Base-by-base conservation (phyloP, 2,113 vertebrate species). In the Engraulis encrasicolus region DNA sequence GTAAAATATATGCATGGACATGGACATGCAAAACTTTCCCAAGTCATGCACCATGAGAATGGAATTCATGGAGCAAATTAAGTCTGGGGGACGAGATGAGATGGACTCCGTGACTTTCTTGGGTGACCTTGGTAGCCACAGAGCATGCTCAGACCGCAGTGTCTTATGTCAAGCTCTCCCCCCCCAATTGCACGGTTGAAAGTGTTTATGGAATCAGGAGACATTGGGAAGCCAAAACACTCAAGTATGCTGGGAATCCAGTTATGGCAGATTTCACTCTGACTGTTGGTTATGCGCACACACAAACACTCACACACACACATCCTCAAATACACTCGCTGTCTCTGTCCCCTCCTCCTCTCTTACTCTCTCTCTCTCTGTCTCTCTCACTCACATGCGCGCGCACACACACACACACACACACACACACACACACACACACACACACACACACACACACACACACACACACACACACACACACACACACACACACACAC, bases 161-260 rank as follows among this genome's bases (percentile, higher is more conserved):
- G 27, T 74, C 27, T 74, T 36, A 15, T 36, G 23, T 36, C 66
- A 74, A 45, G 9, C 66, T 34, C 66, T 5, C 66, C 27, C 31
- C 66, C 17, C 66, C 66, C 66, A 66, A 45, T 19, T 19, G 18
- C 17, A 54, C 15, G 66, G 66, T 14, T 31, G 34, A 27, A 74
- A 74, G 66, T 74, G 66, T 74, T 74, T 74, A 74, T 34, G 31
- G 23, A 34, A 34, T 74, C 15, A 34, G 66, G 66, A 74, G 66
- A 74, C 31, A 14, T 12, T 23, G 66, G 66, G 66, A 36, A 74
- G 31, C 66, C 66, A 31, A 74, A 74, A 74, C 66, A 74, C 66
- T 74, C 27, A 74, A 74, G 66, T 34, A 74, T 74, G 66, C 66
- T 74, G 66, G 66, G 66, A 74, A 74, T 74, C 66, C 34, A 5